phyloP scores from a whole-genome alignment of 2,113 vertebrate species.

The Oxygymnocypris stewartii region DNA sequence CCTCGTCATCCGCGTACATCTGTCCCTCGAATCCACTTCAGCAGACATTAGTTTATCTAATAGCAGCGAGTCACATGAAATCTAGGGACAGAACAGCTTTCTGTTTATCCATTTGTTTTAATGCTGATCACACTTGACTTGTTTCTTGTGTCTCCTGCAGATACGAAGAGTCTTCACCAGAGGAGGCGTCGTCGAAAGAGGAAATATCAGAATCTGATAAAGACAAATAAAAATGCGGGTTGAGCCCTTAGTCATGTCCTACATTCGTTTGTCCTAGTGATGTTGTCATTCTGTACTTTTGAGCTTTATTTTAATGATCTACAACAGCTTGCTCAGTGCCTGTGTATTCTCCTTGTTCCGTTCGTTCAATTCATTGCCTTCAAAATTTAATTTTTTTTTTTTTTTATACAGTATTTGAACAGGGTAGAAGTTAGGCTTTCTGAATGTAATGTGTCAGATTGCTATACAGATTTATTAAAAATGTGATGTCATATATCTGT shows the following conservation, averaged over 20 bases:
- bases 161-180: conserved; percentile 72
- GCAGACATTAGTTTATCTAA: too few relatives aligned
- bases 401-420: not conserved
- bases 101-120: not conserved
- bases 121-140: not conserved
- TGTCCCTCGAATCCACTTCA: too few relatives aligned
- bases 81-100: not conserved
- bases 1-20: not conserved
- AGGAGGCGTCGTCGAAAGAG: conserved; percentile 62
- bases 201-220: conserved; percentile 68
- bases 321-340: conserved; percentile 54
- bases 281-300: conserved; percentile 27
- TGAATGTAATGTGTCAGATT: conserved; percentile 3
- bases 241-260: not conserved
- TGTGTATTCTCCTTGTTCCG: conserved; percentile 15
- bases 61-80: too few relatives aligned
- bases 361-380: conserved; percentile 43
- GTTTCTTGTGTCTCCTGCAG: conserved; percentile 53
- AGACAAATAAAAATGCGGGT: conserved; percentile 71
- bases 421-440: not conserved
- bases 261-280: conserved; percentile 20
- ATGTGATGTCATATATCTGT: not conserved
- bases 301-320: conserved; percentile 39
- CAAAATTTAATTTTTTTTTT: not conserved
- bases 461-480: not conserved